Conservation (phyloP, 1,140 invertebrate species). For the Rhyzopertha dominica region DNA sequence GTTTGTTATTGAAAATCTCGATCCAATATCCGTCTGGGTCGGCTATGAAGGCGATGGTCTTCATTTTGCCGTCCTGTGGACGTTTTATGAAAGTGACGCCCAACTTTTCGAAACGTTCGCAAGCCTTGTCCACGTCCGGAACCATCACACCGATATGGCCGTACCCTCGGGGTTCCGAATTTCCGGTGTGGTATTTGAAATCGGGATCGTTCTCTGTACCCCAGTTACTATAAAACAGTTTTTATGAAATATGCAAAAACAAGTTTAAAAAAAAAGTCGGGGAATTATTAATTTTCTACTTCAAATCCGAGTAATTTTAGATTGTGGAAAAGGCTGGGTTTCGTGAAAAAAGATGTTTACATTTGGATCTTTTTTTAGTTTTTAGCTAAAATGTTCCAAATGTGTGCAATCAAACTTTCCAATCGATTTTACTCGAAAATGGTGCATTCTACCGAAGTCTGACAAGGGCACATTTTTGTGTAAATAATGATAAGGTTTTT, state of each 20-base stretch:
- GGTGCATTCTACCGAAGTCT: no score
- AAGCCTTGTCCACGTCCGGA: constrained; percentile 81
- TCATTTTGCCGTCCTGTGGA: constrained; percentile 89
- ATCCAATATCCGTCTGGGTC: constrained; percentile 97
- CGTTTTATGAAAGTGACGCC: constrained; percentile 87
- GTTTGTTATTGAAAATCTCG: constrained; percentile 75
- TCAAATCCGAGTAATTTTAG: no score
- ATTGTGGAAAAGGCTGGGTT: no score
- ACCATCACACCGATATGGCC: constrained; percentile 90
- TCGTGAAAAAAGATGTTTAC: neutral
- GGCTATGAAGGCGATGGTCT: constrained; percentile 88
- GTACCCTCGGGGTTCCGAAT: constrained; percentile 84
- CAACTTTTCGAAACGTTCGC: constrained; percentile 76
- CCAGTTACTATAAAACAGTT: constrained; percentile 87
- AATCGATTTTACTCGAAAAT: no score
- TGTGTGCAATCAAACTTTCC: neutral
- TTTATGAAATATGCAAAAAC: no score
- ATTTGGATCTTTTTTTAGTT: neutral
- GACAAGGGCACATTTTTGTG: no score
- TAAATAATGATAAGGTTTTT: no score
- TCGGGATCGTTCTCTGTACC: constrained; percentile 81
- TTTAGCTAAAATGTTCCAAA: neutral
- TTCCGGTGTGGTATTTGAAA: constrained; percentile 83
- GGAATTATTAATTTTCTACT: no score
- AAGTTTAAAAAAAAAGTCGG: no score